These are phyloP conservation scores for Riparia riparia DNA, from an alignment of 2,113 vertebrate genomes.

Conservation along the genomic window DNA sequence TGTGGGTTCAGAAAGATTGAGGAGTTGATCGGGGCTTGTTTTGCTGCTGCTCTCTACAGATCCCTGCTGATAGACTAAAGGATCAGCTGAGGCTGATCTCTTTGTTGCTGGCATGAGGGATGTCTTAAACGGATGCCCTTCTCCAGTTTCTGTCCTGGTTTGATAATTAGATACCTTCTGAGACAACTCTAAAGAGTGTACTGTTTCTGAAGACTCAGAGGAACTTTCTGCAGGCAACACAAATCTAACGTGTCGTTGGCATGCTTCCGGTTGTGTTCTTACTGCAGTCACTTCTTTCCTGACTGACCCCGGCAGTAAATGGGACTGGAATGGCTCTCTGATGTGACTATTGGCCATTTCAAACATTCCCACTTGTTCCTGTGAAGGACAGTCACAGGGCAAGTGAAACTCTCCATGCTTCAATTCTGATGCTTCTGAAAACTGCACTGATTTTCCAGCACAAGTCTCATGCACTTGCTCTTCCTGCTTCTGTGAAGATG, in stretches of 20 bases:
- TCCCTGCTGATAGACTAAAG: not conserved
- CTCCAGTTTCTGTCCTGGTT: not conserved
- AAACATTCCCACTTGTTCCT: not conserved
- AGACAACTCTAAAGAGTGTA: not conserved
- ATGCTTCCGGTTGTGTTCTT: not conserved
- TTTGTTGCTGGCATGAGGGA: not conserved
- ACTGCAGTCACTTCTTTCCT: not conserved
- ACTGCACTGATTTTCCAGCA: not conserved
- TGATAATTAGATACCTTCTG: not conserved
- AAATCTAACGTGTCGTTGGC: not conserved
- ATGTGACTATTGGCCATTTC: not conserved
- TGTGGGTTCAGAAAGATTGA: not conserved
- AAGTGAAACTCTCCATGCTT: not conserved
- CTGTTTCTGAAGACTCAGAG: not conserved
- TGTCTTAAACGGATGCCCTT: not conserved
- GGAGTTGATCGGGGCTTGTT: not conserved
- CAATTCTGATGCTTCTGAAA: not conserved
- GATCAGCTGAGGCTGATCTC: not conserved
- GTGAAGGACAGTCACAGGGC: not conserved
- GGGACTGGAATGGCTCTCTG: not conserved
- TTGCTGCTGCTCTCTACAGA: not conserved
- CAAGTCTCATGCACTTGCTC: not conserved
- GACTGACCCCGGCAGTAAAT: not conserved
- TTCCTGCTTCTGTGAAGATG: not conserved
- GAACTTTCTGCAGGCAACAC: constrained; percentile 18